Conservation (phyloP, 2,888 invertebrate genomes). For the Laspeyria flexula region DNA sequence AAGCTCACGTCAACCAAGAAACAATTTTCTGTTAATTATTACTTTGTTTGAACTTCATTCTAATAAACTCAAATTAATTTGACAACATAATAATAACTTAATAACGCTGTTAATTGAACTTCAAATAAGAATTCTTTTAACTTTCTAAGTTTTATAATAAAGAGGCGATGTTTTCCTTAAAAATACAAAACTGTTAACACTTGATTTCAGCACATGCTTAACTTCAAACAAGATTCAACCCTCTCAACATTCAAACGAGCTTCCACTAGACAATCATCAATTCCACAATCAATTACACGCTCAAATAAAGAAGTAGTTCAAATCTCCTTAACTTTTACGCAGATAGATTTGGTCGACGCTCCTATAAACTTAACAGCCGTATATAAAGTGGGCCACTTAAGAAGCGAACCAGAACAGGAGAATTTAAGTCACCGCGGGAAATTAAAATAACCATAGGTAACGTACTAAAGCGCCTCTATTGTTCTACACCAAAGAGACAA, state of each 20-base stretch:
- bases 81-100: no score
- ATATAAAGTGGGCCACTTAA: constrained; percentile 22
- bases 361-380: constrained; percentile 2
- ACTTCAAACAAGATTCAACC: neutral
- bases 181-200: no score
- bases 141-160: no score
- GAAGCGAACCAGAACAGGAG: constrained; percentile 19
- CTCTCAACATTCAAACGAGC: neutral
- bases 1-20: no score
- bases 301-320: neutral
- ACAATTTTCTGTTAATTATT: no score
- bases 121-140: no score
- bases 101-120: no score
- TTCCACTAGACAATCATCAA: neutral
- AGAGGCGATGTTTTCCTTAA: no score
- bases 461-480: constrained; percentile 34
- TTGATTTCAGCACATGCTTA: neutral
- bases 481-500: constrained; percentile 40
- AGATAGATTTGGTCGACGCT: constrained; percentile 19
- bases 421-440: constrained; percentile 30
- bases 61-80: no score
- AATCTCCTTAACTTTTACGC: constrained; percentile 21
- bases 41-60: no score
- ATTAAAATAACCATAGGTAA: constrained; percentile 43
- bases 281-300: neutral